Percentiles rank a stretch among this genome's conserved stretches.
These are phyloP conservation scores for Periphyllus acericola DNA, from an alignment of 2,888 invertebrate species.

Conservation along the genomic window DNA sequence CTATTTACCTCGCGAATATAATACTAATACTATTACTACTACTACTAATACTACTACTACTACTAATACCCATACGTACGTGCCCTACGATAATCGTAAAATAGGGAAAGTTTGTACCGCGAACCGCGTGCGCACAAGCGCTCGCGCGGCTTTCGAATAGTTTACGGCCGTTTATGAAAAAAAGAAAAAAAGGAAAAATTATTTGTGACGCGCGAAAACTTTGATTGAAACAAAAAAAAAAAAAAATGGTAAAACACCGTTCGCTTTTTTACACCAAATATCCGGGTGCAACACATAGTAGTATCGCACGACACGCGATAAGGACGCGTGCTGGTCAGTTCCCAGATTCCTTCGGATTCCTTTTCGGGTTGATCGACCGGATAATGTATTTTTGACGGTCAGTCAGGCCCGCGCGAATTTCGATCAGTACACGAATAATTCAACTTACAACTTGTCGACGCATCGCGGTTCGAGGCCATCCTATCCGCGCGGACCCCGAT, in stretches of 20 bases:
- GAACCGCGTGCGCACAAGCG: not conserved
- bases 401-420: not conserved
- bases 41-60: no score
- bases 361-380: not conserved
- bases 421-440: no score
- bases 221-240: not conserved
- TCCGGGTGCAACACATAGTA: not conserved
- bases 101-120: conserved; percentile 49
- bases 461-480: no score
- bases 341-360: not conserved
- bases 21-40: no score
- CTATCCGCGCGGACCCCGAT: no score
- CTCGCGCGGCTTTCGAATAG: conserved; percentile 19
- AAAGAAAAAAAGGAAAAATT: not conserved
- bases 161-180: conserved; percentile 7
- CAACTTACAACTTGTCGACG: no score
- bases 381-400: not conserved
- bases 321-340: no score
- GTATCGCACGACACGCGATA: no score
- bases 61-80: no score
- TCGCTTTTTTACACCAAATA: no score
- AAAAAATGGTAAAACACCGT: no score
- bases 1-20: not conserved
- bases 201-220: not conserved
- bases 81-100: conserved; percentile 28